Conservation (phyloP, 2,888 invertebrate species). For the Meteorus cinctellus region DNA sequence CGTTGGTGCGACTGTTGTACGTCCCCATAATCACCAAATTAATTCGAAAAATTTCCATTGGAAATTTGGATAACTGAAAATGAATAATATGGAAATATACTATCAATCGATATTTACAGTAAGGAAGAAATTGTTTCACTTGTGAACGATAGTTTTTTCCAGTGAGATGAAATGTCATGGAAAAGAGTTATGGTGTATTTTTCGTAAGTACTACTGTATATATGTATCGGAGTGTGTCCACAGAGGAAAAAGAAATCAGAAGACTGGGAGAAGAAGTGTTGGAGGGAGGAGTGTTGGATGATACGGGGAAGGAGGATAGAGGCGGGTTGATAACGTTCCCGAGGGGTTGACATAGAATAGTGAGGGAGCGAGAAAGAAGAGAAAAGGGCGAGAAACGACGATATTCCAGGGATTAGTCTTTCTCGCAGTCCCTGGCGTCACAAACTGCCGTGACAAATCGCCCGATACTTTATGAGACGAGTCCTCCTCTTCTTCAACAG, state of each 20-base stretch:
- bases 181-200: constrained; percentile 33
- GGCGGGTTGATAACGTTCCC: constrained; percentile 58
- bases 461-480: constrained; percentile 70
- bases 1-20: constrained; percentile 70
- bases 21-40: constrained; percentile 56
- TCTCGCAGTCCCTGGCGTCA: constrained; percentile 64
- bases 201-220: constrained; percentile 25
- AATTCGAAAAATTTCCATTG: not conserved
- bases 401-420: constrained; percentile 69
- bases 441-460: constrained; percentile 71
- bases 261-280: constrained; percentile 56
- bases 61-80: not conserved
- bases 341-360: constrained; percentile 45
- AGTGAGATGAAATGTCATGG: not conserved
- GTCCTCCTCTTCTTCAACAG: constrained; percentile 59
- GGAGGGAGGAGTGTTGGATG: constrained; percentile 17
- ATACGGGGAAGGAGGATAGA: constrained; percentile 7
- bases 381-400: constrained; percentile 53
- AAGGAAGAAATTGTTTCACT: constrained; percentile 32
- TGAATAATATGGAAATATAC: not conserved
- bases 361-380: constrained; percentile 35
- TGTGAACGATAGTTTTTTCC: not conserved
- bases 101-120: constrained; percentile 46
- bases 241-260: constrained; percentile 38
- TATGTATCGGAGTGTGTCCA: constrained; percentile 20